phyloP scores from a whole-genome alignment of 1,140 invertebrate species.

The Nasonia giraulti region DNA sequence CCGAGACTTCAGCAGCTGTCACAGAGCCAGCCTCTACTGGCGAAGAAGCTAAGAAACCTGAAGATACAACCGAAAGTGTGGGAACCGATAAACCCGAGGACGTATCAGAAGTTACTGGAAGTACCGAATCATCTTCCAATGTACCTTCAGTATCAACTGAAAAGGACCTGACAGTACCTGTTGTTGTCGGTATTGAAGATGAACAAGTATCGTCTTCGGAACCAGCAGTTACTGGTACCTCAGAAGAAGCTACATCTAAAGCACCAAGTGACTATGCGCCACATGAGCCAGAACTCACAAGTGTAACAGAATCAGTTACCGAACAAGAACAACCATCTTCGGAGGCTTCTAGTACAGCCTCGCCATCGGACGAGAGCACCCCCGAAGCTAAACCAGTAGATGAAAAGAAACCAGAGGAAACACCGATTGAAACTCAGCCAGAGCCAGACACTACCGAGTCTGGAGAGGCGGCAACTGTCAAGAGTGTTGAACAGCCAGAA shows the following conservation, averaged over 20 bases:
- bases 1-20: neutral
- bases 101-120: neutral
- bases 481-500: conserved; percentile 4
- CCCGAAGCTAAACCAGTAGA: neutral
- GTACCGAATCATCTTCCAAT: conserved; percentile 28
- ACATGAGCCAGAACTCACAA: conserved; percentile 11
- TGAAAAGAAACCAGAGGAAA: neutral
- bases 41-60: conserved; percentile 22
- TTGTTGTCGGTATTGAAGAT: conserved; percentile 48
- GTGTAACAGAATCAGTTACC: neutral
- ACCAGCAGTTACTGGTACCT: neutral
- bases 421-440: neutral
- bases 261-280: conserved; percentile 34
- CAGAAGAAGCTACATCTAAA: conserved; percentile 35
- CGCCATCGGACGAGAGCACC: neutral
- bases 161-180: neutral
- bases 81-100: conserved; percentile 47
- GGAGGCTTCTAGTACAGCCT: neutral
- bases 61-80: conserved; percentile 42
- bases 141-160: conserved; percentile 20
- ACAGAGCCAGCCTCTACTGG: neutral
- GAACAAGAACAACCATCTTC: conserved; percentile 2
- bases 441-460: conserved; percentile 26
- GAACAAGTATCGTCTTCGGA: conserved; percentile 37
- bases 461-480: conserved; percentile 49